Evolutionary conservation across 1,140 invertebrate genomes (phyloP), one percentile per base, ranked within the genome.

Genomic region (Alviniconcha marisindica): DNA sequence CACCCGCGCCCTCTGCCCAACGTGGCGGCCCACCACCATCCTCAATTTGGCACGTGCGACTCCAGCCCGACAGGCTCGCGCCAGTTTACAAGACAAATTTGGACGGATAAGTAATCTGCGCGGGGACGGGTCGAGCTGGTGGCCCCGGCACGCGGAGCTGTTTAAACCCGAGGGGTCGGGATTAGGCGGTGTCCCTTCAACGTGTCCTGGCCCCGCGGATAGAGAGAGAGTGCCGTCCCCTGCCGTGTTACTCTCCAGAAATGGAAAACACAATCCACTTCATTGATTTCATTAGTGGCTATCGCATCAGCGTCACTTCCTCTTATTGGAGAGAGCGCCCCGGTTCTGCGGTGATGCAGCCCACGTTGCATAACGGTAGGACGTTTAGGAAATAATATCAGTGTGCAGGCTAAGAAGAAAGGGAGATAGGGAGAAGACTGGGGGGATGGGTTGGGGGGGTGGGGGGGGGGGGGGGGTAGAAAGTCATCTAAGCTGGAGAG

Each of bases 61-160:
- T 74, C 48, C n/a, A 76, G 54, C 33, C 54, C n/a, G 51, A 33
- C 48, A 28, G 54, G 74, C 82, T 76, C 74, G 36, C 82, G 40
- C 51, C 82, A 77, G 82, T 83, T 83, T 83, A 83, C 82, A 77
- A 77, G 82, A 77, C 82, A 83, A 83, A 83, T 83, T 83, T 83
- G 82, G 73, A 51, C 51, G 82, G 82, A 83, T 83, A 83, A 77
- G 82, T 83, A 83, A 83, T 83, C 82, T 54, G 21, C 71, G 73
- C 51, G 73, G 28, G n/a, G 73, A 56, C 71, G 56, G 54, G 12
- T 24, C n/a, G 28, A 54, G 74, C 51, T 10, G 73, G 82, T 18
- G 33, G 31, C 56, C 36, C 21, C n/a, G 74, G 44, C 82, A 83
- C 82, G 82, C 71, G 38, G 69, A n/a, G 54, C 69, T 83, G 82